phyloP scores from a whole-genome alignment of 2,888 invertebrate genomes.

The Rhamnusium bicolor region DNA sequence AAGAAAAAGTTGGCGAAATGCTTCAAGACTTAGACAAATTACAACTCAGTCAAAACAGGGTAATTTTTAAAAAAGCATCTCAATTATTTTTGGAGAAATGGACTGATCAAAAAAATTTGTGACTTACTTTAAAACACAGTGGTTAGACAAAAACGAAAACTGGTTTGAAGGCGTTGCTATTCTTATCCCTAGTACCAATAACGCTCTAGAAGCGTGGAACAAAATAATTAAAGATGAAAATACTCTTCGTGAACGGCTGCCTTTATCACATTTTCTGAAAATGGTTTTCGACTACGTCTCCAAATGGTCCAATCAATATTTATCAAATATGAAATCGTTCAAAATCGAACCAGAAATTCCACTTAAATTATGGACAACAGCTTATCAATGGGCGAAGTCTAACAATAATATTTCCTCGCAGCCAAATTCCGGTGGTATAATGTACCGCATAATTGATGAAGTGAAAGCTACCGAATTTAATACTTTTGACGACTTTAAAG shows the following conservation, averaged over 20 bases:
- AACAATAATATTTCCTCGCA: not conserved
- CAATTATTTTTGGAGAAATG: constrained; percentile 54
- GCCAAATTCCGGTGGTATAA: constrained; percentile 1
- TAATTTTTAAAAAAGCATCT: constrained; percentile 52
- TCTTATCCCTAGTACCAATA: constrained; percentile 14
- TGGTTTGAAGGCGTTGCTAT: constrained; percentile 26
- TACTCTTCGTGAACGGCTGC: not conserved
- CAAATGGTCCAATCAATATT: constrained; percentile 24
- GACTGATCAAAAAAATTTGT: constrained; percentile 19
- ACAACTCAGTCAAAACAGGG: constrained; percentile 4
- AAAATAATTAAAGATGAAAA: constrained; percentile 22
- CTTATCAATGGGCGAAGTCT: not conserved
- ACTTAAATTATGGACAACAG: constrained; percentile 4
- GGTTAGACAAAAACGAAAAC: constrained; percentile 29
- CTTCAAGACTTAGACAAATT: not conserved
- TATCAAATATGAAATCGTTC: not conserved
- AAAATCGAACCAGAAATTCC: not conserved
- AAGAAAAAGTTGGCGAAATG: no score
- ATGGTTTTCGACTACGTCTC: constrained; percentile 7
- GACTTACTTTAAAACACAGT: constrained; percentile 29
- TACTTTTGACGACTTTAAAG: constrained; percentile 26
- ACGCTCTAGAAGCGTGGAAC: constrained; percentile 25
- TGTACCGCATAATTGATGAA: constrained; percentile 1
- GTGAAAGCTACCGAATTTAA: constrained; percentile 2
- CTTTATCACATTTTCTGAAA: constrained; percentile 15